Evolutionary conservation across 2,797 vertebrate genomes (phyloP).

Genomic region (Balearica regulorum): DNA sequence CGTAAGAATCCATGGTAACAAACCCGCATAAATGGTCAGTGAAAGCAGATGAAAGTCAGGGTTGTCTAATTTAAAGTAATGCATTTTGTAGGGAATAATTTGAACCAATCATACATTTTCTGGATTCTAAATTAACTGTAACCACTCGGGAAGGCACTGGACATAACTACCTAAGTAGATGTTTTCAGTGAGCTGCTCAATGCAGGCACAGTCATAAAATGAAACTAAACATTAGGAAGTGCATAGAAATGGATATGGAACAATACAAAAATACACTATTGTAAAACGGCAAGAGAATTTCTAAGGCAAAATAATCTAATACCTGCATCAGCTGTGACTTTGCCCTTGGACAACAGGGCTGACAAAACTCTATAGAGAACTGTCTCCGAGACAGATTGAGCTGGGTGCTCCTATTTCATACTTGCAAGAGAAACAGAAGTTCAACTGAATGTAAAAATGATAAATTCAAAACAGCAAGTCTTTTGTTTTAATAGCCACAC

Average conservation of each 20-base stretch:
- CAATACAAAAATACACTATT: background rate
- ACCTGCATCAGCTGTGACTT: background rate
- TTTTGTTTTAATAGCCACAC: constrained; percentile 39
- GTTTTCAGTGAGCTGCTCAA: background rate
- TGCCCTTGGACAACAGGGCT: background rate
- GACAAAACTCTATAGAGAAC: background rate
- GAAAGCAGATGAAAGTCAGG: background rate
- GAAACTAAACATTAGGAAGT: background rate
- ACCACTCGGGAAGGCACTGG: background rate
- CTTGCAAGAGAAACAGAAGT: background rate
- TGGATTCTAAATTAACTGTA: constrained; percentile 5
- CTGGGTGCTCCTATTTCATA: background rate
- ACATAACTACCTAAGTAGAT: background rate
- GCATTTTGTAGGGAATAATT: background rate
- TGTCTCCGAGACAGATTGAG: background rate
- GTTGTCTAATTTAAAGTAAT: background rate
- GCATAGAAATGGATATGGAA: background rate
- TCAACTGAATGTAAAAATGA: background rate
- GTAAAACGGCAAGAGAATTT: background rate
- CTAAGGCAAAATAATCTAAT: background rate
- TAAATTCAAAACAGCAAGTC: constrained; percentile 3
- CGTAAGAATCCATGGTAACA: background rate
- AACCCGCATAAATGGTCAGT: background rate
- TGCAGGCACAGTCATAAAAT: background rate
- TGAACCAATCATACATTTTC: background rate